These are phyloP conservation scores for Pogonocichla stellata DNA, from an alignment of 2,113 vertebrate genomes.

Conservation along the genomic window DNA sequence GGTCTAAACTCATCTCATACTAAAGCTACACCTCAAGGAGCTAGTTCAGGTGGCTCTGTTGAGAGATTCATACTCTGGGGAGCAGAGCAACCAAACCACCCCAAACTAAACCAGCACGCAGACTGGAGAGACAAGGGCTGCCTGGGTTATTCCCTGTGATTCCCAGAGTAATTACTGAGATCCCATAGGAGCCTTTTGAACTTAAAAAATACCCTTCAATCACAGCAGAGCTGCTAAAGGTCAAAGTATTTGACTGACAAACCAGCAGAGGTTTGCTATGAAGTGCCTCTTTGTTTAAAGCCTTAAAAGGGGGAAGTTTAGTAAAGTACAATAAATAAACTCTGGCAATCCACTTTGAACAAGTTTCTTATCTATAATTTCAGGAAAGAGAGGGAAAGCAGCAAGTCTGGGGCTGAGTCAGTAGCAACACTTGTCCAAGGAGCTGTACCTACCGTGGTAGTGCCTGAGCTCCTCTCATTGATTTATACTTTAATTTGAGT, in stretches of 20 bases:
- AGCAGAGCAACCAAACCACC: background rate
- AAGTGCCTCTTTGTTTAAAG: slow-evolving; percentile 18
- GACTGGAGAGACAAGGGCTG: background rate
- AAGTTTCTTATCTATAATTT: background rate
- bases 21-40: background rate
- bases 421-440: background rate
- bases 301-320: background rate
- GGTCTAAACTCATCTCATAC: background rate
- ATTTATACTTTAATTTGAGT: background rate
- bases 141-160: background rate
- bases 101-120: rapidly evolving
- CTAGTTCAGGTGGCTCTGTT: background rate
- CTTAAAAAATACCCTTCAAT: background rate
- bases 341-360: background rate
- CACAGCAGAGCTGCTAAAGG: background rate
- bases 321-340: background rate
- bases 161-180: background rate
- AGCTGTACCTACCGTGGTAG: background rate
- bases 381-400: background rate
- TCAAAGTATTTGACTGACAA: background rate
- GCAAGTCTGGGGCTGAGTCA: background rate
- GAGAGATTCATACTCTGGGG: background rate
- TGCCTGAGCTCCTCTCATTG: background rate
- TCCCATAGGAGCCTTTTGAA: background rate
- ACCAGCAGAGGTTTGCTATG: background rate